Percentiles rank a stretch among this genome's conserved stretches.
Conservation (phyloP, 2,113 vertebrate genomes). For the Crotalus horridus region DNA sequence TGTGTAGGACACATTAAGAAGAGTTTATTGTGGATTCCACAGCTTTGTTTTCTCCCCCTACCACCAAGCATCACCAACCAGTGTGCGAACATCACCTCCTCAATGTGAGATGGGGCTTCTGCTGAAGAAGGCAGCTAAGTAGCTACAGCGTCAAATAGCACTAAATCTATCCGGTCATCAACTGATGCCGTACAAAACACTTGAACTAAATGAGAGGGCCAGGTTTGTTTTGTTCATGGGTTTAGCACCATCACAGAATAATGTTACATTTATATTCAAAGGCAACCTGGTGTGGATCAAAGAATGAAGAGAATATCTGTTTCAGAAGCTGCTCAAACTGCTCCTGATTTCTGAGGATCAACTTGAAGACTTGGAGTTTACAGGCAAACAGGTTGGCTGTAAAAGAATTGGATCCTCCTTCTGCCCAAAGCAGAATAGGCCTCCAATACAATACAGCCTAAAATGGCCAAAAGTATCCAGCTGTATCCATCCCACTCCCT, state of each 20-base stretch:
- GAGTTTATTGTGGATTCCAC: neutral
- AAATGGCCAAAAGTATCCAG: neutral
- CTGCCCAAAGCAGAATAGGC: neutral
- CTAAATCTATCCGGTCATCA: neutral
- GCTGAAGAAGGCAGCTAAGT: neutral
- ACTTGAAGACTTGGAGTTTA: neutral
- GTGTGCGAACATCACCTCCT: neutral
- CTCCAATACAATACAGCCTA: neutral
- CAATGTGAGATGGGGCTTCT: neutral
- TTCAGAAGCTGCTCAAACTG: neutral
- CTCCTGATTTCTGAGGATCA: neutral
- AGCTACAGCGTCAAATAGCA: neutral
- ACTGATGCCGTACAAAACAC: neutral
- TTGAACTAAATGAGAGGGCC: neutral
- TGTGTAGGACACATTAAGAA: neutral
- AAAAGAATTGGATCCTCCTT: neutral
- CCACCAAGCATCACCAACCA: neutral
- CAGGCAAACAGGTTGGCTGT: neutral
- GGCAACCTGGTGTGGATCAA: neutral
- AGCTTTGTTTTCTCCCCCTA: neutral
- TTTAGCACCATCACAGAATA: neutral
- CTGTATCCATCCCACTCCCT: neutral
- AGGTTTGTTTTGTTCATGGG: neutral
- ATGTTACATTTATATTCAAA: neutral
- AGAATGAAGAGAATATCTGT: neutral